Conservation (phyloP, 2,797 vertebrate genomes). For the Rhinichthys osculus region DNA sequence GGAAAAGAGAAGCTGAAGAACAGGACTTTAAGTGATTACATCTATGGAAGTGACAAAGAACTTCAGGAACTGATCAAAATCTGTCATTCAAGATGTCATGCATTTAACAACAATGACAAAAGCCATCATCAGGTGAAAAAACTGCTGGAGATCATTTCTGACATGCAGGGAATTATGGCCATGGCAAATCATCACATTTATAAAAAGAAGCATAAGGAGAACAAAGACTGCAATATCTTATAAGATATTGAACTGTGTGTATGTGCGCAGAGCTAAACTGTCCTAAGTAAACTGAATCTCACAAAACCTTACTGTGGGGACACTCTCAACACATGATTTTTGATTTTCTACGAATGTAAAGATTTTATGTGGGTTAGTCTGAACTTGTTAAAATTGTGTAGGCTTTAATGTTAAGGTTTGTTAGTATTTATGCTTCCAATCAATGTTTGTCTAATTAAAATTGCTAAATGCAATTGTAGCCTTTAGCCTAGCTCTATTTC, state of each 20-base stretch:
- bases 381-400: neutral
- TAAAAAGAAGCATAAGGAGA: neutral
- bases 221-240: neutral
- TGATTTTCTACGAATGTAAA: neutral
- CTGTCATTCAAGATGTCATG: constrained; percentile 7
- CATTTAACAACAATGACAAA: constrained; percentile 43
- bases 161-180: neutral
- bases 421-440: neutral
- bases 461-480: neutral
- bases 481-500: neutral
- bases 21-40: constrained; percentile 7
- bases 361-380: neutral
- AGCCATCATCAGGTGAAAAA: neutral
- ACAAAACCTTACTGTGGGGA: neutral
- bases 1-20: constrained; percentile 39
- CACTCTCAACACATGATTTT: neutral
- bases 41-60: neutral
- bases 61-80: constrained; percentile 15
- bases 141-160: constrained; percentile 2
- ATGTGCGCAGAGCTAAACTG: neutral
- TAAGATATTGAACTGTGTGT: neutral
- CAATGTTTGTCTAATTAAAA: neutral
- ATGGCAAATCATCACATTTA: no score
- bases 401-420: neutral
- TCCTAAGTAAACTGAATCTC: neutral